Conservation (phyloP, 2,797 vertebrate genomes). For the Cyprinodon diabolis region DNA sequence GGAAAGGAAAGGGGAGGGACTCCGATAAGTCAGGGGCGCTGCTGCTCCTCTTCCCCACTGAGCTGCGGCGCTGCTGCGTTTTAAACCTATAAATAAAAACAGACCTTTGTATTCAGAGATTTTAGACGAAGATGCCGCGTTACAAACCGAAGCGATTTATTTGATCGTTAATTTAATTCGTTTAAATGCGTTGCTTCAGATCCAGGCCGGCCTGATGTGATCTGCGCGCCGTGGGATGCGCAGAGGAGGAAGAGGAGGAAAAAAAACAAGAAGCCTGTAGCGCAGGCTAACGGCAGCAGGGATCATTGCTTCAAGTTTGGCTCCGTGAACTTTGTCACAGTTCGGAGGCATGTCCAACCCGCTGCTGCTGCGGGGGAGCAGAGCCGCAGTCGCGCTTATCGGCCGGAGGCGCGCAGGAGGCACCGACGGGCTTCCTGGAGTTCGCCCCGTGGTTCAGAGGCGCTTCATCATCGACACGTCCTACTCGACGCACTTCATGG, state of each 20-base stretch:
- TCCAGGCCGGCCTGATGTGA: slow-evolving; percentile 19
- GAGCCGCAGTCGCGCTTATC: slow-evolving; percentile 37
- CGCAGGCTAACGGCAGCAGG: slow-evolving; percentile 55
- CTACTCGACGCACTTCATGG: slow-evolving; percentile 93
- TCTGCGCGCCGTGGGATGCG: slow-evolving; percentile 20
- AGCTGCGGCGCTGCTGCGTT: slow-evolving; percentile 48
- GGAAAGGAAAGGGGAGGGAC: slow-evolving; percentile 89
- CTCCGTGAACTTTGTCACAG: slow-evolving; percentile 74
- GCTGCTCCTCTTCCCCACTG: slow-evolving; percentile 46
- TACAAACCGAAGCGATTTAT: neutral
- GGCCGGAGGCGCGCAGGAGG: slow-evolving; percentile 39
- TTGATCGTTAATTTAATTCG: neutral
- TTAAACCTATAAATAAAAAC: slow-evolving; percentile 27
- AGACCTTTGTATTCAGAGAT: neutral
- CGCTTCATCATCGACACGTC: slow-evolving; percentile 90
- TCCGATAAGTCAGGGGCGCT: slow-evolving; percentile 64
- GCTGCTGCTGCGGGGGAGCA: slow-evolving; percentile 25
- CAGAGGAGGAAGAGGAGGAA: neutral
- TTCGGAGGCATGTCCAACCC: slow-evolving; percentile 60
- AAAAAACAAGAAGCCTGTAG: slow-evolving; percentile 24
- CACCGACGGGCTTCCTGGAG: slow-evolving; percentile 62
- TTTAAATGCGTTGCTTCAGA: slow-evolving; percentile 13
- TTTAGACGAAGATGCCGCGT: slow-evolving; percentile 1
- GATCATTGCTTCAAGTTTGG: slow-evolving; percentile 47
- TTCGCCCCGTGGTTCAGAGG: slow-evolving; percentile 46